Conservation (phyloP, 2,888 invertebrate genomes). For the Morpho helenor region DNA sequence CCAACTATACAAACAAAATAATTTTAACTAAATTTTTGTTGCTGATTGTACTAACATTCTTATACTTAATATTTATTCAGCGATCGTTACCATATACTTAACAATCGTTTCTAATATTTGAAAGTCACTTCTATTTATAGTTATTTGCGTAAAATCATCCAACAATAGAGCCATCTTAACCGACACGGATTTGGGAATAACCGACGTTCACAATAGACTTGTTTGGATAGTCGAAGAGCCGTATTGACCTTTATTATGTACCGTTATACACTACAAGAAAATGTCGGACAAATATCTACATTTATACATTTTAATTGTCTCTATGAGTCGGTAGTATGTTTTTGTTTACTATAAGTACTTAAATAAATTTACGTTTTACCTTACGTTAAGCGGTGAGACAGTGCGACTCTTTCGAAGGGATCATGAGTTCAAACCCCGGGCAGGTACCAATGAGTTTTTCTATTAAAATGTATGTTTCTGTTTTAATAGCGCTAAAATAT, state of each 20-base stretch:
- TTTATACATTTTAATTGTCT: conserved; percentile 1
- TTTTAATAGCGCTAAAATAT: too few relatives aligned
- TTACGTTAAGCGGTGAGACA: too few relatives aligned
- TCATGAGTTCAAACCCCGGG: too few relatives aligned
- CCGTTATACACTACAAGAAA: conserved; percentile 10
- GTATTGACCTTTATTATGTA: conserved; percentile 23
- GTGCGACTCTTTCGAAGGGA: too few relatives aligned
- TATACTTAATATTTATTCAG: conserved; percentile 5
- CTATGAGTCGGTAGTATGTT: not conserved
- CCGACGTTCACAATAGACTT: conserved; percentile 18
- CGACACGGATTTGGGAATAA: conserved; percentile 29
- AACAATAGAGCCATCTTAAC: conserved; percentile 26
- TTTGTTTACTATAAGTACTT: too few relatives aligned
- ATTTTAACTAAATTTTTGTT: too few relatives aligned
- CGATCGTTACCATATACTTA: conserved; percentile 12
- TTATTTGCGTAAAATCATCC: conserved; percentile 21
- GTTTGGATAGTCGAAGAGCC: conserved; percentile 24
- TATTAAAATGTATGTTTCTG: too few relatives aligned
- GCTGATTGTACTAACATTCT: too few relatives aligned
- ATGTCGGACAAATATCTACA: conserved; percentile 6
- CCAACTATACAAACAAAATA: too few relatives aligned
- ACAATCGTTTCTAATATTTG: conserved; percentile 21
- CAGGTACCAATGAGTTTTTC: too few relatives aligned
- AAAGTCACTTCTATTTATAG: conserved; percentile 18
- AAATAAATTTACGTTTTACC: too few relatives aligned